A percentile compares a stretch with the other conserved stretches of the same genome.
Evolutionary conservation across 1,140 invertebrate species (phyloP).

Genomic region (Sycophila sp.): DNA sequence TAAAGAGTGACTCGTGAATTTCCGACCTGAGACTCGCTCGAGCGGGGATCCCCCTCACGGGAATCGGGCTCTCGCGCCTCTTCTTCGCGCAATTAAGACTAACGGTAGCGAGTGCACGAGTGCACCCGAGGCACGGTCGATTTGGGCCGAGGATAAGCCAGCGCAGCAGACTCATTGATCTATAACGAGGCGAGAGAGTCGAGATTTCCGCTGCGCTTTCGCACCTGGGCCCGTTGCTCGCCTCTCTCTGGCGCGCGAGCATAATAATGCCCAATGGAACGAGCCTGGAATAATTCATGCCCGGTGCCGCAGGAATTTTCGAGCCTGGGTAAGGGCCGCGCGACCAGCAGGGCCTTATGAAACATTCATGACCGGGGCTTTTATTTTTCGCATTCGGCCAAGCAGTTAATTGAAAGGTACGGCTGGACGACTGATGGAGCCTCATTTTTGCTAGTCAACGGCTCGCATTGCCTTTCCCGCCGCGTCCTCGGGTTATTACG

Average conservation of each 20-base stretch:
- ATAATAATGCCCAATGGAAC: not conserved
- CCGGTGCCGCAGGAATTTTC: not conserved
- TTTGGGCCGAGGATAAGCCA: not conserved
- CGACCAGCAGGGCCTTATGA: not conserved
- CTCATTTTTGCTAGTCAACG: no score
- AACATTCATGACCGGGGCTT: not conserved
- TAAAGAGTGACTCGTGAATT: conserved; percentile 12
- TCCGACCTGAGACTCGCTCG: not conserved
- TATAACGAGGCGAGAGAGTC: not conserved
- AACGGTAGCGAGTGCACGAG: conserved; percentile 42
- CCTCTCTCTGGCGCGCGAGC: not conserved
- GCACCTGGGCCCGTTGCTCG: not conserved
- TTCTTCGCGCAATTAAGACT: conserved; percentile 48
- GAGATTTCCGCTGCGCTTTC: not conserved
- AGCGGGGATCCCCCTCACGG: conserved; percentile 34
- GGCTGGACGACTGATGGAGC: no score
- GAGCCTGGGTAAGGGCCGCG: not conserved
- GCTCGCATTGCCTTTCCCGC: no score
- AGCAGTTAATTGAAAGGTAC: not conserved
- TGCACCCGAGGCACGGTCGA: not conserved
- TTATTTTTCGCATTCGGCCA: not conserved
- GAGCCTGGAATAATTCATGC: conserved; percentile 33
- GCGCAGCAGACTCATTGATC: conserved; percentile 7
- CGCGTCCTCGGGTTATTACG: no score
- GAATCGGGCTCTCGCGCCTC: conserved; percentile 23